Evolutionary conservation across 2,888 invertebrate genomes (phyloP).

Genomic region (Thysanoteuthis rhombus): DNA sequence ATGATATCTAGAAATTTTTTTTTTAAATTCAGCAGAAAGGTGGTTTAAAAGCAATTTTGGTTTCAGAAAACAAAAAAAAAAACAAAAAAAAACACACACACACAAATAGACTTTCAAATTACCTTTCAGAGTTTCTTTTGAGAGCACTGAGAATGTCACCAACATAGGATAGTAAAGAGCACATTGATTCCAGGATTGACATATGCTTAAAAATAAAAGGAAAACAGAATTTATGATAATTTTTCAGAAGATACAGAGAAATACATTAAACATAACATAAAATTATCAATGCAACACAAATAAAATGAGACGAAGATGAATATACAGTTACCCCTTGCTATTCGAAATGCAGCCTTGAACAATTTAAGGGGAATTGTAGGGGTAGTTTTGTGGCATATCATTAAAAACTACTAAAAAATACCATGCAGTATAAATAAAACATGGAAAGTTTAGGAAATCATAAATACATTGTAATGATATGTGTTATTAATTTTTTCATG

Average conservation of each 20-base stretch:
- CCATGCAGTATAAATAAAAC: no score
- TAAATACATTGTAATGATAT: no score
- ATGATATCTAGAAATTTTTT: no score
- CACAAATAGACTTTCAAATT: conserved; percentile 25
- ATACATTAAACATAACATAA: background rate
- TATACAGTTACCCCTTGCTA: no score
- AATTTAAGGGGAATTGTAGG: no score
- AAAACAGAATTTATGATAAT: background rate
- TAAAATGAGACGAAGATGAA: no score
- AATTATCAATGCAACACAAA: no score
- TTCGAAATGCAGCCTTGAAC: no score
- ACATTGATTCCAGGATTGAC: conserved; percentile 72
- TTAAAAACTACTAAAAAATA: no score
- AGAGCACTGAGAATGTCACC: conserved; percentile 79
- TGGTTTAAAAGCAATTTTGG: background rate
- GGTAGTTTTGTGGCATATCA: no score
- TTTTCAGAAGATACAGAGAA: background rate
- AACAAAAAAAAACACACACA: background rate
- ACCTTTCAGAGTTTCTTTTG: conserved; percentile 63
- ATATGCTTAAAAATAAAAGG: conserved; percentile 58
- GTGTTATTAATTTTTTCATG: no score
- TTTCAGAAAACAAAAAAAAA: background rate
- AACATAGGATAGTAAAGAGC: conserved; percentile 85
- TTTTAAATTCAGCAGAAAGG: background rate
- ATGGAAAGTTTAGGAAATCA: no score